phyloP scores from a whole-genome alignment of 2,888 invertebrate species.

The Drosophila rubida region DNA sequence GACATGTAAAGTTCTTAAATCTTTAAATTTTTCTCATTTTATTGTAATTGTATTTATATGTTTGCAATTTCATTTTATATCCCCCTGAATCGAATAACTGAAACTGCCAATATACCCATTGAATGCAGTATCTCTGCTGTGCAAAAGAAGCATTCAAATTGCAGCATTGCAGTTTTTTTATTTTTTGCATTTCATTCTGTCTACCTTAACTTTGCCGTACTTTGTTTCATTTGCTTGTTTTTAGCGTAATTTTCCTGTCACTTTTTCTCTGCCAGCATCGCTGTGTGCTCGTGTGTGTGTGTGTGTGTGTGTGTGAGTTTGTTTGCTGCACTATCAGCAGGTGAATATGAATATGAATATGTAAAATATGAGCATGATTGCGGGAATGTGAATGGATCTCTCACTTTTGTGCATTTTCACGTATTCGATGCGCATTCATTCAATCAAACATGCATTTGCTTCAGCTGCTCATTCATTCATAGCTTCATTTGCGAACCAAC shows the following conservation, averaged over 20 bases:
- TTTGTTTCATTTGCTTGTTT: conserved; percentile 47
- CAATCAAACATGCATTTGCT: conserved; percentile 70
- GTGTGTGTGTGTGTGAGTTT: background rate
- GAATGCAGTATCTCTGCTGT: background rate
- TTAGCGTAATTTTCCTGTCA: conserved; percentile 41
- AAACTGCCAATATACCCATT: background rate
- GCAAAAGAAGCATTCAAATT: conserved; percentile 59
- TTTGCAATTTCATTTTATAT: background rate
- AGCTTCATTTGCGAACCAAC: conserved; percentile 57
- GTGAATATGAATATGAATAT: conserved; percentile 52
- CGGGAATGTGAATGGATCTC: conserved; percentile 13
- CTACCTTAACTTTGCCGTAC: conserved; percentile 45
- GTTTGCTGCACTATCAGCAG: conserved; percentile 43
- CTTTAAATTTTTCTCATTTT: too few species aligned
- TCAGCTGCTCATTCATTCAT: conserved; percentile 64
- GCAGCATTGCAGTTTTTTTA: conserved; percentile 65
- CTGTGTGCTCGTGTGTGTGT: too few species aligned
- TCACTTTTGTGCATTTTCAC: conserved; percentile 43
- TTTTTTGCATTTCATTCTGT: conserved; percentile 13
- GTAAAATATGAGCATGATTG: conserved; percentile 23
- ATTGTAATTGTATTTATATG: background rate
- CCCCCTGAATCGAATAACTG: too few species aligned
- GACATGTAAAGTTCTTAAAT: too few species aligned
- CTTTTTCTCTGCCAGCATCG: conserved; percentile 12
- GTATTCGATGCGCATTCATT: conserved; percentile 65